A percentile compares a stretch with the other conserved stretches of the same genome.
Conservation (phyloP, 2,888 invertebrate species). For the Gibbula magus region DNA sequence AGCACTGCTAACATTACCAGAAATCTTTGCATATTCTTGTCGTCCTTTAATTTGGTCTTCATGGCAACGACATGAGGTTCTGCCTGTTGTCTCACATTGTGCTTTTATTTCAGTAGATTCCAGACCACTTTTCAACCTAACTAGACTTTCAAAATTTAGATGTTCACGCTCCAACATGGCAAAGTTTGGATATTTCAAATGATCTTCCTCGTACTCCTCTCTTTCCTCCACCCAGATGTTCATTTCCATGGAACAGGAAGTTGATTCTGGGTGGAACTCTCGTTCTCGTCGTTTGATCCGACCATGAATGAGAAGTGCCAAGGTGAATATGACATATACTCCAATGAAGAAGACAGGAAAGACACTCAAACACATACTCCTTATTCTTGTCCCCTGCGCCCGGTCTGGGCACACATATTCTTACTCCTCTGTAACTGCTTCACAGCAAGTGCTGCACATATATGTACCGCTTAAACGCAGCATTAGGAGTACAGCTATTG, state of each 20-base stretch:
- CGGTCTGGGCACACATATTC: background rate
- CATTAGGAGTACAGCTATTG: background rate
- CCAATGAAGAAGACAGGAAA: background rate
- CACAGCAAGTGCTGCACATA: background rate
- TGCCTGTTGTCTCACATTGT: background rate
- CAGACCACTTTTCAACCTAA: background rate
- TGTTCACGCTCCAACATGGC: slow-evolving; percentile 10
- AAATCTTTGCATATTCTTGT: background rate
- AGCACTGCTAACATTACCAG: background rate
- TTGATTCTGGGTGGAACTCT: background rate
- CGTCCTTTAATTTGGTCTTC: background rate
- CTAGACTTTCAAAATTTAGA: background rate
- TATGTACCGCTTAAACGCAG: slow-evolving; percentile 10
- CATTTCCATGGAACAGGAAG: slow-evolving; percentile 10
- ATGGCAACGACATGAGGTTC: background rate
- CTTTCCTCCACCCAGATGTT: slow-evolving; percentile 6
- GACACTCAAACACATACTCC: background rate
- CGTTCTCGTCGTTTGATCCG: background rate
- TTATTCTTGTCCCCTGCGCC: background rate
- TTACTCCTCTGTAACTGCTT: background rate
- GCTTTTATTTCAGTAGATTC: background rate
- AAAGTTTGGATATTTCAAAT: background rate
- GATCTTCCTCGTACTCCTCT: background rate
- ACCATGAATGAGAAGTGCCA: background rate
- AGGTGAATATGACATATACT: background rate